These are phyloP conservation scores for Dysmachus trigonus DNA, from an alignment of 2,888 invertebrate species.

Conservation along the genomic window DNA sequence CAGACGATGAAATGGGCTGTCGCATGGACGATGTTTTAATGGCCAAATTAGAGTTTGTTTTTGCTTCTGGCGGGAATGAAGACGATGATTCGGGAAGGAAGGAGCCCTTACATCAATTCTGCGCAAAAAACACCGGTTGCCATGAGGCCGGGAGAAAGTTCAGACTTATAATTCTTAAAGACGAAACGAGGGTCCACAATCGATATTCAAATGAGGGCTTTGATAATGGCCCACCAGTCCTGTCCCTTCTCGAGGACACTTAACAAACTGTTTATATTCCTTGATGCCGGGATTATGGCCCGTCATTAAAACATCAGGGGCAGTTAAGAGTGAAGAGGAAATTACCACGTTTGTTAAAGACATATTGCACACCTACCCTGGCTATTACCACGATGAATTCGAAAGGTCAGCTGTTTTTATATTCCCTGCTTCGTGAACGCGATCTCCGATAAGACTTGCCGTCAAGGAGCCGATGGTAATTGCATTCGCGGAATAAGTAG, in stretches of 20 bases:
- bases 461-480: background rate
- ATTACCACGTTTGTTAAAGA: background rate
- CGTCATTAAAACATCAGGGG: background rate
- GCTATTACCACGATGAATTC: background rate
- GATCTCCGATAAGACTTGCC: background rate
- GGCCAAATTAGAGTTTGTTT: background rate
- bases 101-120: background rate
- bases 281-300: background rate
- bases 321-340: background rate
- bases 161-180: background rate
- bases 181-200: background rate
- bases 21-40: background rate
- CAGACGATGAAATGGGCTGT: conserved; percentile 2
- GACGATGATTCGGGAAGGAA: background rate
- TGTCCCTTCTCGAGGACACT: background rate
- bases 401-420: background rate
- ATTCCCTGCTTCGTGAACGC: background rate
- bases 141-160: background rate
- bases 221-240: background rate
- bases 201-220: conserved; percentile 25
- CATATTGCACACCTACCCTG: background rate
- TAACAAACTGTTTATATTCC: conserved; percentile 2
- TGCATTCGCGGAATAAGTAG: background rate
- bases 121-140: background rate
- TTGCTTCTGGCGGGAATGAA: background rate